Percentiles rank a stretch among this genome's conserved stretches.
Evolutionary conservation across 2,113 vertebrate genomes (phyloP).

Genomic region (Lethenteron reissneri): DNA sequence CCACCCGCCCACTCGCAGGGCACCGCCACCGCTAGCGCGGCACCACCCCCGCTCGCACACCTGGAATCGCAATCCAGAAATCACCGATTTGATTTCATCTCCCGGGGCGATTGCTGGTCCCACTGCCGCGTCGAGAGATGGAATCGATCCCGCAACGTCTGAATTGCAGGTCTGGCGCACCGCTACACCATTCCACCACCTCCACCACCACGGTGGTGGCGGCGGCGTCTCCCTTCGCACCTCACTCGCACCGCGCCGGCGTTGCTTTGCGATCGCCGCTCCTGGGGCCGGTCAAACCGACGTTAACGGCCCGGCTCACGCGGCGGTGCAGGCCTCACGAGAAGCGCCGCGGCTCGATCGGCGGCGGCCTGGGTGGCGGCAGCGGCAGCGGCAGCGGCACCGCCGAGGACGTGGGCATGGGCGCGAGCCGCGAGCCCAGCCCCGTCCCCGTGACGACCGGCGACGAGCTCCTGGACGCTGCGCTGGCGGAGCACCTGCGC

Average conservation of each 20-base stretch:
- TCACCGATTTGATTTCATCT: not conserved
- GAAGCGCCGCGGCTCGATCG: not conserved
- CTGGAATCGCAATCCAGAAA: not conserved
- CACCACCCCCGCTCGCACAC: not conserved
- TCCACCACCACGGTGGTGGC: not conserved
- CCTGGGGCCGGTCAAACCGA: not conserved
- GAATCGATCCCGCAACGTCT: not conserved
- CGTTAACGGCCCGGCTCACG: not conserved
- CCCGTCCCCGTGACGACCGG: conserved; percentile 41
- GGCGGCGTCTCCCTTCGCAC: not conserved
- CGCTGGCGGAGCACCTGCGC: conserved; percentile 49
- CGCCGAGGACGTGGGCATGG: conserved; percentile 13
- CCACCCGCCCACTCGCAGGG: conserved; percentile 8
- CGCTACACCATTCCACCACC: no score
- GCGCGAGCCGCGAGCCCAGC: conserved; percentile 23
- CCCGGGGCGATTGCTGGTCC: not conserved
- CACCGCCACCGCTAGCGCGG: not conserved
- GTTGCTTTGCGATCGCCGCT: not conserved
- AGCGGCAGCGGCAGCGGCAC: not conserved
- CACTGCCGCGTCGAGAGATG: not conserved
- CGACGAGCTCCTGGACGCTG: conserved; percentile 37
- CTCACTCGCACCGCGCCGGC: not conserved
- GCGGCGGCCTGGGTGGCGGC: not conserved
- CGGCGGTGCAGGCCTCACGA: not conserved
- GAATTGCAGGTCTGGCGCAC: not conserved